Conservation (phyloP, 2,888 invertebrate species). For the Yponomeuta plumbellus region DNA sequence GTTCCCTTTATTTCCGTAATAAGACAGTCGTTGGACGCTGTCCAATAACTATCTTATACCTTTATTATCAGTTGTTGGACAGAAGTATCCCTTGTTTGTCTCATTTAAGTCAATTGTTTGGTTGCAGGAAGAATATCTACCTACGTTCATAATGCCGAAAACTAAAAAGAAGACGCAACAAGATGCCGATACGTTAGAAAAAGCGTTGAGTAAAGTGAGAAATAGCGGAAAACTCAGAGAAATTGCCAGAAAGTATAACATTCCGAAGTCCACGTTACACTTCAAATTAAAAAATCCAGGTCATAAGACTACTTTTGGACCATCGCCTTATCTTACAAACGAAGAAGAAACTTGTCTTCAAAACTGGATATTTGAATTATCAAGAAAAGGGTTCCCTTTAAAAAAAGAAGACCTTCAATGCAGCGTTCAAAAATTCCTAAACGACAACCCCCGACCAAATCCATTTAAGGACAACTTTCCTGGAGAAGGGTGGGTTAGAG, state of each 20-base stretch:
- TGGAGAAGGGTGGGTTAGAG: conserved; percentile 25
- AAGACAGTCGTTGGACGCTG: neutral
- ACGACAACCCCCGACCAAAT: conserved; percentile 21
- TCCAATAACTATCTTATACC: conserved; percentile 2
- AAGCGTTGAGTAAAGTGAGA: neutral
- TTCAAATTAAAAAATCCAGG: conserved; percentile 12
- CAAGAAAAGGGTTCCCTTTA: conserved; percentile 24
- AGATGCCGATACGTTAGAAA: conserved; percentile 1
- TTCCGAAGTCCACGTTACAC: conserved; percentile 2
- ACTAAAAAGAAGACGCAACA: neutral
- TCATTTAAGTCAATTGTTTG: neutral
- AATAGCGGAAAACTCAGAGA: neutral
- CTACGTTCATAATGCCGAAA: too few relatives aligned
- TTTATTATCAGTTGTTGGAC: neutral
- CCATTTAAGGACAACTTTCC: conserved; percentile 24
- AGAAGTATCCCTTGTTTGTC: neutral
- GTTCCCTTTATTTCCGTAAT: neutral
- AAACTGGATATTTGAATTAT: neutral
- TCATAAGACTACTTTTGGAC: conserved; percentile 2
- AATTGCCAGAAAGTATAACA: neutral
- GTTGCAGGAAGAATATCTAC: neutral
- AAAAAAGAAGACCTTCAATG: conserved; percentile 20
- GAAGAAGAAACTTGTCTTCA: conserved; percentile 6
- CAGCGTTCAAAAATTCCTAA: conserved; percentile 24
- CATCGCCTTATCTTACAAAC: neutral